Evolutionary conservation across 2,888 invertebrate species (phyloP).

Genomic region (Leptinotarsa rubiginosa): DNA sequence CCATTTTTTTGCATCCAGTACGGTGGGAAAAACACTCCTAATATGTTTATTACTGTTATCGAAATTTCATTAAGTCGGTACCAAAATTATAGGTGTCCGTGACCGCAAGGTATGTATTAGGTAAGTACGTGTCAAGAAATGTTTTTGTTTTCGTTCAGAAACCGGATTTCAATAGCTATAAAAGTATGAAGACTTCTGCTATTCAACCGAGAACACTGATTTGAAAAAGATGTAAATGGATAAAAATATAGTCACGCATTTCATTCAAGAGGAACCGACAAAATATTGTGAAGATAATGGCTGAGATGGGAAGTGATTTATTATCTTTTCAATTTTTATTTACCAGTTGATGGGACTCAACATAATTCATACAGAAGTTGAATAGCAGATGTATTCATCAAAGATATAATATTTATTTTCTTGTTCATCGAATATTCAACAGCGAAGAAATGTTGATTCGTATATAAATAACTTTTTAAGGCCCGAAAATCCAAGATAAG

Average conservation of each 20-base stretch:
- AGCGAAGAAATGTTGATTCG: too few relatives aligned
- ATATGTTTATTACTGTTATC: slow-evolving; percentile 10
- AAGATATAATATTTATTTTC: too few relatives aligned
- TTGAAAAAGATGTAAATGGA: background rate
- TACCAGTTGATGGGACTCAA: too few relatives aligned
- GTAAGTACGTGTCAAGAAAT: slow-evolving; percentile 11
- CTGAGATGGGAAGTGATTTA: background rate
- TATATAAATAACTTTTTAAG: too few relatives aligned
- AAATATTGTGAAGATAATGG: background rate
- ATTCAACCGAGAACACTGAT: background rate
- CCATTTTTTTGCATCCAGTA: background rate
- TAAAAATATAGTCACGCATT: background rate
- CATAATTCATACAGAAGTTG: too few relatives aligned
- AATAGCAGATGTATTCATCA: too few relatives aligned
- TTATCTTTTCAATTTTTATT: too few relatives aligned
- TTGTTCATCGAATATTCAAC: too few relatives aligned
- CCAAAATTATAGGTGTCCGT: slow-evolving; percentile 11
- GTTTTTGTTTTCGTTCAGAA: slow-evolving; percentile 13
- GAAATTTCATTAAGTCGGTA: slow-evolving; percentile 18
- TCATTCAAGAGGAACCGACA: too few relatives aligned
- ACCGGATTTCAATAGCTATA: slow-evolving; percentile 4
- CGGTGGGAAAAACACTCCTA: background rate
- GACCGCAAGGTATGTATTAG: slow-evolving; percentile 16
- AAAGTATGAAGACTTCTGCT: background rate
- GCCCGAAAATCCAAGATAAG: too few relatives aligned